Evolutionary conservation across 2,888 invertebrate genomes (phyloP).

Genomic region (Bugulina stolonifera): DNA sequence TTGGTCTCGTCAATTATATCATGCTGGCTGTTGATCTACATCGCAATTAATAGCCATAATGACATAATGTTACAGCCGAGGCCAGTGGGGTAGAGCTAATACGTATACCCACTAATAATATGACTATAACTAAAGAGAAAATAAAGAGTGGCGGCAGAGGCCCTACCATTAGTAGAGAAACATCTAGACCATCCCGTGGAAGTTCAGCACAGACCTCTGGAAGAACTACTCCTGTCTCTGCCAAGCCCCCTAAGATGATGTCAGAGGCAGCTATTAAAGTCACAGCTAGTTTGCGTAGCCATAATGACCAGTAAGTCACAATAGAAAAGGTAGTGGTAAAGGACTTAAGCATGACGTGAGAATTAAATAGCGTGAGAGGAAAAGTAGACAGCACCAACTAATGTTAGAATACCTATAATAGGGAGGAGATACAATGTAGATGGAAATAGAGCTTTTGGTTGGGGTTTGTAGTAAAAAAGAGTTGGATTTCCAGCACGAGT

Average conservation of each 20-base stretch:
- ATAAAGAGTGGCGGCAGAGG: slow-evolving; percentile 13
- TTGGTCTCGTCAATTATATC: too few relatives aligned
- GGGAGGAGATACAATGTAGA: too few relatives aligned
- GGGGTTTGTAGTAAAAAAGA: too few relatives aligned
- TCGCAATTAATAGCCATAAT: too few relatives aligned
- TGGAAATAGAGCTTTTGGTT: too few relatives aligned
- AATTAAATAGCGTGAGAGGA: too few relatives aligned
- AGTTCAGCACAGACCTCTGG: slow-evolving; percentile 17
- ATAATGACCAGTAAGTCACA: slow-evolving; percentile 17
- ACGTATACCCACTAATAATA: slow-evolving; percentile 40
- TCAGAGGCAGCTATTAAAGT: slow-evolving; percentile 24
- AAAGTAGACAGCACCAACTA: too few relatives aligned
- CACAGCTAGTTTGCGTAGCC: not conserved
- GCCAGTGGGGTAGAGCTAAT: slow-evolving; percentile 36
- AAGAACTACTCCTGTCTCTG: not conserved
- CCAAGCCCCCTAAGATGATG: slow-evolving; percentile 7
- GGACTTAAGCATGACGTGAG: too few relatives aligned
- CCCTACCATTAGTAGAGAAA: slow-evolving; percentile 12
- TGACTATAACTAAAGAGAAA: slow-evolving; percentile 40
- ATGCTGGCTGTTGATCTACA: too few relatives aligned
- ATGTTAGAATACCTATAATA: too few relatives aligned
- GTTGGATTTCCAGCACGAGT: too few relatives aligned
- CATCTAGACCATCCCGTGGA: slow-evolving; percentile 14
- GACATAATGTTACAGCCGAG: not conserved
- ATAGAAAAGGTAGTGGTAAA: too few relatives aligned